Percentiles rank a stretch among this genome's conserved stretches.
These are phyloP conservation scores for Isoperla grammatica DNA, from an alignment of 2,888 invertebrate species.

Conservation along the genomic window DNA sequence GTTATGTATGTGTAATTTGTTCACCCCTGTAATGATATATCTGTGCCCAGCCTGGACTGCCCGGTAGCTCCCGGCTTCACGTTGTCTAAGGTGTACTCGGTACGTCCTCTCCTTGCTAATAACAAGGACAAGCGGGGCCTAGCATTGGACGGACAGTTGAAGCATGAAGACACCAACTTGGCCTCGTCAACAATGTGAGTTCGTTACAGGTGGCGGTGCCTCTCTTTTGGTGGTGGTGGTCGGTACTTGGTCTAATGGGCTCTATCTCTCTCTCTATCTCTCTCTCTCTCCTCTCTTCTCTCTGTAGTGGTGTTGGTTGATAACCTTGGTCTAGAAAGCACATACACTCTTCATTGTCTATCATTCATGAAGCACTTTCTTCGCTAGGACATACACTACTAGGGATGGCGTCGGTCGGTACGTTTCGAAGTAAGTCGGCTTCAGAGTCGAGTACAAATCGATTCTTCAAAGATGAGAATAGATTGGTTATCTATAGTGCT, in stretches of 20 bases:
- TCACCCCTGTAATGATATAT: no score
- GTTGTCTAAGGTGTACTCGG: constrained; percentile 74
- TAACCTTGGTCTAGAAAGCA: neutral
- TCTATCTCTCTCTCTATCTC: no score
- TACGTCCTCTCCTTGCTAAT: constrained; percentile 70
- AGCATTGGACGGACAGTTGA: constrained; percentile 78
- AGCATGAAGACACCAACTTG: constrained; percentile 83
- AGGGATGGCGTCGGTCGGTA: no score
- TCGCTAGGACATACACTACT: no score
- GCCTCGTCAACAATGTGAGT: constrained; percentile 82
- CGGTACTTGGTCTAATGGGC: neutral
- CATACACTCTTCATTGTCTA: neutral
- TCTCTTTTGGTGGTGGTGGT: neutral
- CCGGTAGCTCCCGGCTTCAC: constrained; percentile 79
- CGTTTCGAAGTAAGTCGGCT: no score
- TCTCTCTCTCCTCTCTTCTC: neutral
- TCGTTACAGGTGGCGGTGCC: constrained; percentile 24
- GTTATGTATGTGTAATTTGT: no score
- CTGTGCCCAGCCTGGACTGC: constrained; percentile 52
- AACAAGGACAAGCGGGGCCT: constrained; percentile 81
- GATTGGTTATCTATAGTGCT: no score
- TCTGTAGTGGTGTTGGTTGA: neutral
- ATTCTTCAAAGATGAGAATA: no score
- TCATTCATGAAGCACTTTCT: no score
- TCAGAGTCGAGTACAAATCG: no score